Conservation (phyloP, 2,113 vertebrate species). For the Brienomyrus longianalis region DNA sequence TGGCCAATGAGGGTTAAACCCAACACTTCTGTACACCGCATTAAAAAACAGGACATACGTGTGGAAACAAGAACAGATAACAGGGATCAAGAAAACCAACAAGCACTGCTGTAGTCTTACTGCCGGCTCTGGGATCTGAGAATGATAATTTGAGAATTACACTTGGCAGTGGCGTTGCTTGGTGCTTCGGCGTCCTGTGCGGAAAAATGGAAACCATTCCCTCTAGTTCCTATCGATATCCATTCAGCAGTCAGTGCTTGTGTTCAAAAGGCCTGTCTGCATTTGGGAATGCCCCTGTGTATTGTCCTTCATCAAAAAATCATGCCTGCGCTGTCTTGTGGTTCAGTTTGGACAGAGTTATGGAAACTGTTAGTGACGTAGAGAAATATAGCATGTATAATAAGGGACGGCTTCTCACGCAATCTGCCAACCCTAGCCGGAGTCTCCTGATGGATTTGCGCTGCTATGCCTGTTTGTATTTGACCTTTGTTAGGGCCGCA, state of each 20-base stretch:
- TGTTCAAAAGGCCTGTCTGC: background rate
- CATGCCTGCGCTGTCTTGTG: background rate
- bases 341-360: background rate
- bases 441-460: background rate
- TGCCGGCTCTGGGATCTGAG: slow-evolving; percentile 38
- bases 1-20: background rate
- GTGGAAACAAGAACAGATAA: slow-evolving; percentile 40
- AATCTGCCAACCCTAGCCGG: too few species aligned
- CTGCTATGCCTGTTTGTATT: background rate
- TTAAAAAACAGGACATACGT: background rate
- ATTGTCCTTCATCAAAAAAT: background rate
- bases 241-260: background rate
- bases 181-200: slow-evolving; percentile 39
- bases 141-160: slow-evolving; percentile 20
- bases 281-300: background rate
- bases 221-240: background rate
- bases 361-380: background rate
- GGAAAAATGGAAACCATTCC: slow-evolving; percentile 18
- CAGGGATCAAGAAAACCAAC: slow-evolving; percentile 50
- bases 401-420: background rate
- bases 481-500: background rate
- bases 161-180: slow-evolving; percentile 41
- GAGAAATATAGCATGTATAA: background rate
- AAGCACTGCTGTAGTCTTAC: slow-evolving; percentile 52
- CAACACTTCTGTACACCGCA: background rate